Percentiles rank a stretch among this genome's conserved stretches.
Evolutionary conservation across 2,888 invertebrate species (phyloP).

Genomic region (Acleris laterana): DNA sequence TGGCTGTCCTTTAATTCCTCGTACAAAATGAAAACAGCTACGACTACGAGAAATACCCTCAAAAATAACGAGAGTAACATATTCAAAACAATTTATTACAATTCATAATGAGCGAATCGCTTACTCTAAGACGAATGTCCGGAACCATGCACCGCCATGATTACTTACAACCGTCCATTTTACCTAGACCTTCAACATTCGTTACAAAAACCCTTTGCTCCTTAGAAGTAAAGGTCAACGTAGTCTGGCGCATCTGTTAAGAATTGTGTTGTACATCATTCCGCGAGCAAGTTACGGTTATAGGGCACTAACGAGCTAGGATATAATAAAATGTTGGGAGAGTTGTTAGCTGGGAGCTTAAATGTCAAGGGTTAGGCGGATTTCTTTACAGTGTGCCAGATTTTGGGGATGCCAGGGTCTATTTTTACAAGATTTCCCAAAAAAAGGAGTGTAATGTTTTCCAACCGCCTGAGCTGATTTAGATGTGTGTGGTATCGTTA

Average conservation of each 20-base stretch:
- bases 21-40: neutral
- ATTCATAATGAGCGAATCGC: conserved; percentile 38
- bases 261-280: conserved; percentile 27
- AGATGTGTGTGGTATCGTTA: no score
- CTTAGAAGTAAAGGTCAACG: neutral
- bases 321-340: neutral
- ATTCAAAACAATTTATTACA: conserved; percentile 36
- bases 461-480: no score
- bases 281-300: conserved; percentile 14
- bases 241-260: conserved; percentile 10
- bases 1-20: neutral
- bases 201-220: neutral
- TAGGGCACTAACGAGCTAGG: conserved; percentile 16
- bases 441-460: no score
- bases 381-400: no score
- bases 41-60: neutral
- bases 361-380: neutral
- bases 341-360: conserved; percentile 2
- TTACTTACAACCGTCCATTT: conserved; percentile 20
- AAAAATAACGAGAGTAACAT: conserved; percentile 10
- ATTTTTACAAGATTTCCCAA: no score
- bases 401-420: no score
- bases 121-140: conserved; percentile 37
- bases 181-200: conserved; percentile 3
- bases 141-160: conserved; percentile 27